phyloP scores from a whole-genome alignment of 1,140 invertebrate genomes.

The Trichonephila clavata region DNA sequence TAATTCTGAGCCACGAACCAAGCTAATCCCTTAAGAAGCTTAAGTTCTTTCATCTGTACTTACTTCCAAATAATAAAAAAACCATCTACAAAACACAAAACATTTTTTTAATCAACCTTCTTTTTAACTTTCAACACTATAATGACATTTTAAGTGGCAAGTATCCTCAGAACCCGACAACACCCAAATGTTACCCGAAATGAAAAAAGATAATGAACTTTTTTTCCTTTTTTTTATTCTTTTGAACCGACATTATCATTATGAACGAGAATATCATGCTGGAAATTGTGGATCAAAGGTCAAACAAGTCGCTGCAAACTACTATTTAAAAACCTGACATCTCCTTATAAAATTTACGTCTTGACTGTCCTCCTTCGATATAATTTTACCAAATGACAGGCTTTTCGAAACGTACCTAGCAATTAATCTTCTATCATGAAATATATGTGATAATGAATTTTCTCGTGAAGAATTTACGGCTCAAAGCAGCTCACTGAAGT shows the following conservation, averaged over 20 bases:
- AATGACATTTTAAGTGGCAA: conserved; percentile 29
- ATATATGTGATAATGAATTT: conserved; percentile 7
- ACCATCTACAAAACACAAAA: neutral
- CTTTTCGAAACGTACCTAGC: neutral
- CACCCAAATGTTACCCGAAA: neutral
- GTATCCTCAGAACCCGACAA: conserved; percentile 19
- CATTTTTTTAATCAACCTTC: conserved; percentile 19
- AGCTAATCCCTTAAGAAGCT: conserved; percentile 15
- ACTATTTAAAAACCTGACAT: neutral
- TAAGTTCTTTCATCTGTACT: neutral
- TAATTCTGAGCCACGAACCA: conserved; percentile 17
- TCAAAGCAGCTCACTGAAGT: neutral
- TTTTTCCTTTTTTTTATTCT: neutral
- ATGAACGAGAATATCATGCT: neutral
- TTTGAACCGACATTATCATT: neutral
- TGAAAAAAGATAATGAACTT: conserved; percentile 10
- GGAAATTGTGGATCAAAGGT: conserved; percentile 20
- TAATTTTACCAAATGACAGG: conserved; percentile 7
- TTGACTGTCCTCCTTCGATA: neutral
- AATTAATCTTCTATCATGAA: conserved; percentile 8
- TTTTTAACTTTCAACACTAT: neutral
- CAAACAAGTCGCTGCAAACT: neutral
- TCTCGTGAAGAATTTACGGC: neutral
- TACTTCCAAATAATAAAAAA: neutral
- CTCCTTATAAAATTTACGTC: conserved; percentile 24